phyloP scores from a whole-genome alignment of 2,797 vertebrate species.

The Distichodus sexfasciatus region DNA sequence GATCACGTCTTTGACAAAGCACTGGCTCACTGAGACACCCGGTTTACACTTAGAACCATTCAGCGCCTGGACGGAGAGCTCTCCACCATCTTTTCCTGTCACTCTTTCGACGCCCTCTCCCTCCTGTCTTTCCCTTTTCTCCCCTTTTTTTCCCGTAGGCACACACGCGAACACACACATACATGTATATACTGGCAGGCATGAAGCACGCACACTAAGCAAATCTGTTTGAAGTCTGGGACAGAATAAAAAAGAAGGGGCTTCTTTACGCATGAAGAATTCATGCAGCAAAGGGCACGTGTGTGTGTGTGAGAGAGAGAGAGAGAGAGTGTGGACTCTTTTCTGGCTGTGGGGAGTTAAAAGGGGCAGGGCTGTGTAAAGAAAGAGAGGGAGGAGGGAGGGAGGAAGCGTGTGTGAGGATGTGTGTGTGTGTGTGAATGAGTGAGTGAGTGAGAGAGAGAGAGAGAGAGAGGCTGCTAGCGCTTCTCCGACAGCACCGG shows the following conservation, averaged over 20 bases:
- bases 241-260: conserved; percentile 75
- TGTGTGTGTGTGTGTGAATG: conserved; percentile 37
- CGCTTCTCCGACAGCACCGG: conserved; percentile 72
- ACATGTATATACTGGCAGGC: conserved; percentile 55
- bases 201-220: conserved; percentile 75
- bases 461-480: conserved; percentile 64
- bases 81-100: background rate
- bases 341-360: conserved; percentile 73
- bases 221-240: conserved; percentile 82
- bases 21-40: conserved; percentile 39
- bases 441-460: conserved; percentile 43
- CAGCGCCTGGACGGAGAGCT: conserved; percentile 35
- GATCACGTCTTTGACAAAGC: conserved; percentile 69
- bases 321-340: conserved; percentile 70
- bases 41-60: conserved; percentile 28
- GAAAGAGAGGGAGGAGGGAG: conserved; percentile 53
- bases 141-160: background rate
- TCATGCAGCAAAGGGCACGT: conserved; percentile 72
- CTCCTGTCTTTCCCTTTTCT: conserved; percentile 9
- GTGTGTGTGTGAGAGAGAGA: conserved; percentile 45
- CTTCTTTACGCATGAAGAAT: conserved; percentile 80
- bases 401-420: conserved; percentile 47
- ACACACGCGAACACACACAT: conserved; percentile 25
- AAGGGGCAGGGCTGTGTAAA: conserved; percentile 75
- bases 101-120: background rate